phyloP scores from a whole-genome alignment of 2,113 vertebrate genomes.

The Antidorcas marsupialis region DNA sequence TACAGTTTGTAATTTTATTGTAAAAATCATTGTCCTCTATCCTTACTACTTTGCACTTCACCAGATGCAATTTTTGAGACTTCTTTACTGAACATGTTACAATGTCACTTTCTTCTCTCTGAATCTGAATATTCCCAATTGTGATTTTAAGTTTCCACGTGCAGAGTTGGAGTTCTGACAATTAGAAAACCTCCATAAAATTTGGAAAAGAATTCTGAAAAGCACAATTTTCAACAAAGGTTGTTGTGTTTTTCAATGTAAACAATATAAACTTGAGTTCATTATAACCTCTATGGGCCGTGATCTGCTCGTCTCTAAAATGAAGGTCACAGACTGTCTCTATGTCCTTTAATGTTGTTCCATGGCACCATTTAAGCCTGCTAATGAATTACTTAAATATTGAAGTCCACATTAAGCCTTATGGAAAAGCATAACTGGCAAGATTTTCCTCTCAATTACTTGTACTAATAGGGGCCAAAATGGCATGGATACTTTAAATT shows the following conservation, averaged over 20 bases:
- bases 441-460: constrained; percentile 73
- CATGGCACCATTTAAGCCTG: neutral
- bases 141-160: neutral
- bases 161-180: neutral
- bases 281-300: neutral
- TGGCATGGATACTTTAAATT: constrained; percentile 69
- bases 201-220: constrained; percentile 13
- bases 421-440: constrained; percentile 65
- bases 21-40: neutral
- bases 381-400: constrained; percentile 68
- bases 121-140: neutral
- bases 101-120: neutral
- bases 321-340: constrained; percentile 38
- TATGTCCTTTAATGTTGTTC: neutral
- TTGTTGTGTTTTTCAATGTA: neutral
- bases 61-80: neutral
- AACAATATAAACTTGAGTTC: neutral
- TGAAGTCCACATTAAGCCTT: constrained; percentile 52
- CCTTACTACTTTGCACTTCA: neutral
- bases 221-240: neutral
- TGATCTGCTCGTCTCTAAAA: constrained; percentile 29
- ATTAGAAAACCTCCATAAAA: neutral
- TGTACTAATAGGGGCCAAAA: constrained; percentile 65
- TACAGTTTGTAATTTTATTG: constrained; percentile 15
- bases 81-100: constrained; percentile 7